A percentile compares a stretch with the other conserved stretches of the same genome.
Evolutionary conservation across 2,888 invertebrate species (phyloP).

Genomic region (Sarcophaga subvicina): DNA sequence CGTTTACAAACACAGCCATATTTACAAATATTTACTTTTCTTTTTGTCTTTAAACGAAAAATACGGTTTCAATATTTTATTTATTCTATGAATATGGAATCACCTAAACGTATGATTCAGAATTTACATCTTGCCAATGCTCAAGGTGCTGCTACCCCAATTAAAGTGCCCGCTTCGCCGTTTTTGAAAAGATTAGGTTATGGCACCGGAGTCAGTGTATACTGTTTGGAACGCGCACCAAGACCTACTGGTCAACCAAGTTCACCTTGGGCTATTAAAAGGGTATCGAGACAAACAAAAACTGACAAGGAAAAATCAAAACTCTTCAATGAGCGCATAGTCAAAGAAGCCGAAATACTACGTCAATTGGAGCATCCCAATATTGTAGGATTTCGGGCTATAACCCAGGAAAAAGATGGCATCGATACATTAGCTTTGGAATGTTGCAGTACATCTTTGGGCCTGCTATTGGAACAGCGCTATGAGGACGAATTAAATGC

Average conservation of each 20-base stretch:
- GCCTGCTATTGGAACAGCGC: constrained; percentile 88
- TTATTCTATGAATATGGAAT: constrained; percentile 37
- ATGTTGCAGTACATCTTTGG: constrained; percentile 87
- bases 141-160: constrained; percentile 73
- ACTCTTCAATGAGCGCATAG: constrained; percentile 83
- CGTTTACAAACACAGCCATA: no score
- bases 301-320: constrained; percentile 69
- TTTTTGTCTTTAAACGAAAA: no score
- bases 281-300: constrained; percentile 83
- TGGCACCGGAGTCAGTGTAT: constrained; percentile 91
- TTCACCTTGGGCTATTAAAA: constrained; percentile 95
- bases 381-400: constrained; percentile 89
- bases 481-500: constrained; percentile 84
- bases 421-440: constrained; percentile 89
- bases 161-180: constrained; percentile 88
- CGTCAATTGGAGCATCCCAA: constrained; percentile 89
- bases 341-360: constrained; percentile 88
- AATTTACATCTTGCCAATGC: constrained; percentile 30
- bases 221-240: constrained; percentile 89
- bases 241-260: constrained; percentile 84
- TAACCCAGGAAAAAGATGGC: constrained; percentile 79
- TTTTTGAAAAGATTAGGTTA: constrained; percentile 88
- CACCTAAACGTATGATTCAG: constrained; percentile 48
- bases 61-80: no score
- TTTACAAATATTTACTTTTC: no score